Base-by-base conservation (phyloP, 2,113 vertebrate species). In the Menidia beryllina region DNA sequence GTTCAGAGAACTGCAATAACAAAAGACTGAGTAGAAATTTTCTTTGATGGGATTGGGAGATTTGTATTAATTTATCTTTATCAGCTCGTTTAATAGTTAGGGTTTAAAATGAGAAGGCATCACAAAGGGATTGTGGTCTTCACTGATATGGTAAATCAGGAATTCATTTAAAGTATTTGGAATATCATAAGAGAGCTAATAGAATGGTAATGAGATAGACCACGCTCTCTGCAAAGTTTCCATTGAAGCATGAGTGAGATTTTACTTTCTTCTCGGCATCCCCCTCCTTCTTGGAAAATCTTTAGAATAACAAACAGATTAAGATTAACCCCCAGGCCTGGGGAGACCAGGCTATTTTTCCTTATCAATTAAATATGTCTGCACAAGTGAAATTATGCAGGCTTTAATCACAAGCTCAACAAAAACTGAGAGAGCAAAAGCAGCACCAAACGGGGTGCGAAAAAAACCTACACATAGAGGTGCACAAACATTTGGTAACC, bases 221-320 rank as follows among this genome's bases (percentile, higher is more conserved):
- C 68, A 54, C 20, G 57, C 64, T 54, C 63, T 83, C 69, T 63
- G 48, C 43, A n/a, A n/a, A n/a, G 34, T 60, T 58, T 47, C 14
- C 47, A 68, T 78, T 74, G 6, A 78, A 75, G 41, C 20, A 38
- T 66, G 13, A 36, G 19, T 60, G 54, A 72, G 48, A 55, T 72
- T 56, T 30, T 17, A 60, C 1, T 60, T 70, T 52, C 12, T 25
- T 52, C 68, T 68, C 36, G 47, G 4, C 26, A 60, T 8, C 49
- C 45, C 43, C 26, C 4, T 55, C 20, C 34, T 53, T 64, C 57
- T 55, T 73, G 83, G 61, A 76, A 50, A 72, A 75, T 20, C 56
- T 75, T 66, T 43, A 24, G 39, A 77, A 86, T 34, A 81, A 77
- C 75, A 87, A 87, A 84, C 52, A 78, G 51, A 91, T 84, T 81